Base-by-base conservation (phyloP, 2,888 invertebrate species). In the Sinodicranocentrus sp. region DNA sequence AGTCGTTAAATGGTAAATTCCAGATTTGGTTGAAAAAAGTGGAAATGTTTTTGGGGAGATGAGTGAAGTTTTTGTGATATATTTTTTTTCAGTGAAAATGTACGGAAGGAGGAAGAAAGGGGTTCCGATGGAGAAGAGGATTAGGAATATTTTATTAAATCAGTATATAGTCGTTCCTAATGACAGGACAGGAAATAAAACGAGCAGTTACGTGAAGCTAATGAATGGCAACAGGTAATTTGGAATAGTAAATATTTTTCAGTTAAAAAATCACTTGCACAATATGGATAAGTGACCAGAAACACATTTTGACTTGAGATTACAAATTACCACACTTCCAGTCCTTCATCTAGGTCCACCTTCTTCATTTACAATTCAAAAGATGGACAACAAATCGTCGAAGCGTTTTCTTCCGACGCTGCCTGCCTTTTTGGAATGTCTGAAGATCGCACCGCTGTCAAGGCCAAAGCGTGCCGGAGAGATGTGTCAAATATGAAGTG, bases 351-450 rank as follows among this genome's bases (percentile, higher is more conserved):
- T 21, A 17, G 61, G 1, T 61, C 85, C 15, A 75, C 52, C 2
- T 83, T 82, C 39, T 63, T 73, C 13, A 28, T 85, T 28, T 78
- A 79, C 59, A 61, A 44, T 15, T 57, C 52, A 2, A 59, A 68
- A 19, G 70, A 67, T 17, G 43, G 57, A 2, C 68, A 65, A 28
- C 75, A 75, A 54, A 26, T 83, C 19, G 73, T 85, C 23, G 78
- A 85, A 23, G 54, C 82, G n/a, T 72, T 28, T 25, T 78, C 86
- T 15, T 57, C 33, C 15, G 83, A 82, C 57, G 61, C 54, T 6
- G 72, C 80, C 26, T 86, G 86, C 68, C 52, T 86, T 43, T 77
- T 77, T 26, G 86, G 85, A 19, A 48, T 80, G 39, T 72, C 83
- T 2, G 57, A 78, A 21, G 78, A 77, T 8, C 72, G 80, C 0